phyloP scores from a whole-genome alignment of 2,113 vertebrate species.

The Microtus ochrogaster region DNA sequence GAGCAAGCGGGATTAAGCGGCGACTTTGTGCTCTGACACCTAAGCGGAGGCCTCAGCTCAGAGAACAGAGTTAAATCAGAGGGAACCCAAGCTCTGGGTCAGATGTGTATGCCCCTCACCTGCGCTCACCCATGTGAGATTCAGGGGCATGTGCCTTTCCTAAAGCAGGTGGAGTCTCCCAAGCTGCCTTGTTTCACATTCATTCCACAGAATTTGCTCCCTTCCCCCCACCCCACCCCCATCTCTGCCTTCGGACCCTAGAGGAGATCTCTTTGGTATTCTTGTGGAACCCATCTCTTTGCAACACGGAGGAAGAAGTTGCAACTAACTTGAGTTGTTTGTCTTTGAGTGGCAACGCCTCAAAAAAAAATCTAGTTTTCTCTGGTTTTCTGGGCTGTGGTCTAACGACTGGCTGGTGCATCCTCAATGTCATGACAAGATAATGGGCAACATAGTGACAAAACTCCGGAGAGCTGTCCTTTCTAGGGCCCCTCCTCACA shows the following conservation, averaged over 20 bases:
- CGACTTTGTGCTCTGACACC: slow-evolving; percentile 67
- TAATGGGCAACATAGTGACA: neutral
- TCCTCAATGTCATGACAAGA: neutral
- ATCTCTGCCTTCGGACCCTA: neutral
- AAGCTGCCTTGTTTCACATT: neutral
- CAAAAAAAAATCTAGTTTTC: slow-evolving; percentile 51
- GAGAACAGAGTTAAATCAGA: slow-evolving; percentile 18
- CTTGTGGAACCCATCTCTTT: slow-evolving; percentile 3
- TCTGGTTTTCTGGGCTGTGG: slow-evolving; percentile 2
- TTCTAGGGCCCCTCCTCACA: neutral
- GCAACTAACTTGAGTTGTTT: slow-evolving; percentile 49
- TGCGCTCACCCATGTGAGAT: slow-evolving; percentile 35
- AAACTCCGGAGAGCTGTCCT: neutral
- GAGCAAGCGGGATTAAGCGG: slow-evolving; percentile 46
- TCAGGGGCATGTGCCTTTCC: neutral
- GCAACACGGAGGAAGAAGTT: slow-evolving; percentile 18
- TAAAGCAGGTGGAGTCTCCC: neutral
- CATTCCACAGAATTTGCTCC: neutral
- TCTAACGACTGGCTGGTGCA: slow-evolving; percentile 27
- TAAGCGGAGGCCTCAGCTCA: neutral
- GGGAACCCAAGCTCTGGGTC: neutral
- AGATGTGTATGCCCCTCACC: slow-evolving; percentile 20
- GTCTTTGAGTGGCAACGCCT: slow-evolving; percentile 20
- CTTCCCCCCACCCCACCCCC: neutral
- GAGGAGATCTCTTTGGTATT: slow-evolving; percentile 6